These are phyloP conservation scores for Oncorhynchus kisutch DNA, from an alignment of 2,113 vertebrate genomes.

Conservation along the genomic window DNA sequence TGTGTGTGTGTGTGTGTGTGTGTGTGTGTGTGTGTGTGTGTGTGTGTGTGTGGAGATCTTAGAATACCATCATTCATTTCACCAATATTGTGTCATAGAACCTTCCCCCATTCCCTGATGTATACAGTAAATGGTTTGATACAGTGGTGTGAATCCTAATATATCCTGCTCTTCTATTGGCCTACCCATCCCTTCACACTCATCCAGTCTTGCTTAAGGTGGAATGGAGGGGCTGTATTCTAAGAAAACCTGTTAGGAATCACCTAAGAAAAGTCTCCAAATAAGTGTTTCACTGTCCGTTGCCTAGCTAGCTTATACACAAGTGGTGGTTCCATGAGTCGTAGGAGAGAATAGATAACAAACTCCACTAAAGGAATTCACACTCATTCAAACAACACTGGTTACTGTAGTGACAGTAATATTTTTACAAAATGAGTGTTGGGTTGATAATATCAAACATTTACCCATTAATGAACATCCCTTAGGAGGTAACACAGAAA, in stretches of 20 bases:
- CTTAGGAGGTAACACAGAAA: no score
- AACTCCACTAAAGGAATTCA: not conserved
- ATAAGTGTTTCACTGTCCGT: not conserved
- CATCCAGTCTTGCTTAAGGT: not conserved
- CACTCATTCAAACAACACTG: not conserved
- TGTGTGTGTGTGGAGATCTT: not conserved
- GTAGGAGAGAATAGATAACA: not conserved
- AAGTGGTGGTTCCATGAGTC: not conserved
- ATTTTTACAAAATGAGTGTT: no score
- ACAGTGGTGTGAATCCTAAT: not conserved
- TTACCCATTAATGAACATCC: no score
- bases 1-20: conserved; percentile 1
- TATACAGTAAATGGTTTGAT: not conserved
- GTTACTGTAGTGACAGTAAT: not conserved
- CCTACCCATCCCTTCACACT: not conserved
- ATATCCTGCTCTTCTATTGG: not conserved
- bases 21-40: not conserved
- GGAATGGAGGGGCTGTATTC: not conserved
- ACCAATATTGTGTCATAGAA: not conserved
- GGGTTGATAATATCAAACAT: no score
- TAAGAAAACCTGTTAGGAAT: not conserved
- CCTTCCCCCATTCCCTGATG: not conserved
- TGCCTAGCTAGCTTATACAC: no score
- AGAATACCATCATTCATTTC: not conserved
- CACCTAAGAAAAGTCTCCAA: not conserved